phyloP scores from a whole-genome alignment of 2,888 invertebrate genomes.

The Oxystoma pomonae region DNA sequence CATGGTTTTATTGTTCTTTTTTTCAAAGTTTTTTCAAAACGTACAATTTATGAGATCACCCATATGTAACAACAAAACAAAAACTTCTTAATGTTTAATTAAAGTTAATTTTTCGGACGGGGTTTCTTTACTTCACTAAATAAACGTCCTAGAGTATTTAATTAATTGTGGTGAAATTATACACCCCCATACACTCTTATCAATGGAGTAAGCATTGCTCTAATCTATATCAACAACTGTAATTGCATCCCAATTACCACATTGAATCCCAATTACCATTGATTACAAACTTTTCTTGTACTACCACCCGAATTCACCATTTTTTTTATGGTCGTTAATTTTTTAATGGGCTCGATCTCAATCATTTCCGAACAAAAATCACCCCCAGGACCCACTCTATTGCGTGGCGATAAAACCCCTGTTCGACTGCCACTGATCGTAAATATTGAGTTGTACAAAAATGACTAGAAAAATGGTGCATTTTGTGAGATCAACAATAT shows the following conservation, averaged over 20 bases:
- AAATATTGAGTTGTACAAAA: slow-evolving; percentile 38
- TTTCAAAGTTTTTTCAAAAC: no score
- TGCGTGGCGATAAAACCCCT: background rate
- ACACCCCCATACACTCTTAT: no score
- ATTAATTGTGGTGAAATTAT: no score
- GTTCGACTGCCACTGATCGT: slow-evolving; percentile 25
- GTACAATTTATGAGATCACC: no score
- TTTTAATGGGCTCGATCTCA: slow-evolving; percentile 23
- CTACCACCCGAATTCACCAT: background rate
- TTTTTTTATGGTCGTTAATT: slow-evolving; percentile 13
- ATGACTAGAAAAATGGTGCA: slow-evolving; percentile 27
- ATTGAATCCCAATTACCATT: no score
- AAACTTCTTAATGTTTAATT: no score
- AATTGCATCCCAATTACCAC: slow-evolving; percentile 16
- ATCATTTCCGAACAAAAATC: slow-evolving; percentile 31
- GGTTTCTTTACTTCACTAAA: no score
- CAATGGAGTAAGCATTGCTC: no score
- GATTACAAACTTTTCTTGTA: background rate
- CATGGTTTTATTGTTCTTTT: no score
- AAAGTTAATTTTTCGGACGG: no score
- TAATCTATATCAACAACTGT: slow-evolving; percentile 24
- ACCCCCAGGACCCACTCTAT: slow-evolving; percentile 25
- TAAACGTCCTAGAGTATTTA: no score
- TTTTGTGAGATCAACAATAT: slow-evolving; percentile 27
- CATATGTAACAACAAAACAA: no score